Percentiles rank a stretch among this genome's conserved stretches.
Evolutionary conservation across 2,113 vertebrate genomes (phyloP).

Genomic region (Paraplagusia blochii): DNA sequence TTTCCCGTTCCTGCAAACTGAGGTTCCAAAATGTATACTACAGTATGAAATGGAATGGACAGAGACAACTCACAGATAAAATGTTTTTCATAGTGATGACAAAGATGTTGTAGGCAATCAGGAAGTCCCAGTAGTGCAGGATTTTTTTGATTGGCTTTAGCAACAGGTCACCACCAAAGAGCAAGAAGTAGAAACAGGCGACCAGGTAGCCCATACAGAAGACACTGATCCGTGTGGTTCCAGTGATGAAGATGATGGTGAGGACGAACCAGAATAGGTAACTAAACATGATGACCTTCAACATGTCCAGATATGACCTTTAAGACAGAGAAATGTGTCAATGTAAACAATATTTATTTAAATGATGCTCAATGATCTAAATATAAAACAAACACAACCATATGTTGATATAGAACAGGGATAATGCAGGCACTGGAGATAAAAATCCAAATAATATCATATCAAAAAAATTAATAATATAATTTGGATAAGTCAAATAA

Average conservation of each 20-base stretch:
- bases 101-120: conserved; percentile 97
- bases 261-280: conserved; percentile 99
- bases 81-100: conserved; percentile 99
- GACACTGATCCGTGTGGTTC: conserved; percentile 95
- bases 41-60: neutral
- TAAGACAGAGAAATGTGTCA: conserved; percentile 2
- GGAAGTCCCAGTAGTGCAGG: conserved; percentile 95
- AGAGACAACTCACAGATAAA: conserved; percentile 80
- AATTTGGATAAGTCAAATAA: too few species aligned
- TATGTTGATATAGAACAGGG: too few species aligned
- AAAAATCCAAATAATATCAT: too few species aligned
- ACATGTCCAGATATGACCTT: conserved; percentile 97
- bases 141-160: conserved; percentile 96
- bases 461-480: too few species aligned
- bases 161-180: conserved; percentile 92
- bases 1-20: too few species aligned
- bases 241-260: conserved; percentile 98
- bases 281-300: conserved; percentile 96
- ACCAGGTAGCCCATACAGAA: conserved; percentile 99
- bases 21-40: too few species aligned
- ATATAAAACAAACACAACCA: too few species aligned
- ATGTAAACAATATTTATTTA: too few species aligned
- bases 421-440: too few species aligned
- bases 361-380: too few species aligned
- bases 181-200: conserved; percentile 98